Percentiles rank a stretch among this genome's conserved stretches.
phyloP scores from a whole-genome alignment of 2,797 vertebrate genomes.

The Acipenser oxyrinchus region DNA sequence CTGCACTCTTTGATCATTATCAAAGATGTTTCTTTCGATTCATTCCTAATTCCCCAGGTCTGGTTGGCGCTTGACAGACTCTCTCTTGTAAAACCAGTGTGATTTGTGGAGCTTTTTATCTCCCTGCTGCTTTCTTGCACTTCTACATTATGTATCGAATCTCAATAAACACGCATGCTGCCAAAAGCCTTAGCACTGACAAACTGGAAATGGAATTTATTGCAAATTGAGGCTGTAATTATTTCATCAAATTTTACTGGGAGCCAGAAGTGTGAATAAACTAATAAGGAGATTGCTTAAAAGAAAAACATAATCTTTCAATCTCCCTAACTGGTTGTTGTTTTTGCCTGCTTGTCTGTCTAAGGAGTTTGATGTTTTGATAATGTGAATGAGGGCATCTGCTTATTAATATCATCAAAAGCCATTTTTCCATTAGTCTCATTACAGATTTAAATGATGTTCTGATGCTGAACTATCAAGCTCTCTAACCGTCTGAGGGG shows the following conservation, averaged over 20 bases:
- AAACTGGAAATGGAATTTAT: not conserved
- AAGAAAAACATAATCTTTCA: not conserved
- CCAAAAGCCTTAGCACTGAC: not conserved
- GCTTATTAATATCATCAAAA: too few relatives aligned
- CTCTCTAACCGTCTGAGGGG: constrained; percentile 1
- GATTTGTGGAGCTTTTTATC: constrained; percentile 9
- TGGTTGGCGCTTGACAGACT: constrained; percentile 4
- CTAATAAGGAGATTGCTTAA: not conserved
- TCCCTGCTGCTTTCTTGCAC: constrained; percentile 6
- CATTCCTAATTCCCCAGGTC: constrained; percentile 1
- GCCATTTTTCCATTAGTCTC: constrained; percentile 5
- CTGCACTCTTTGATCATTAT: constrained; percentile 22
- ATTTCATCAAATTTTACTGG: not conserved
- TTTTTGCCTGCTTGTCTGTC: constrained; percentile 6
- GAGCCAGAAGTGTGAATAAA: not conserved
- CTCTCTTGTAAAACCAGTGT: not conserved
- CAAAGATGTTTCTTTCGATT: constrained; percentile 17
- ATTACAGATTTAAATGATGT: constrained; percentile 13
- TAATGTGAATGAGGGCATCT: too few relatives aligned
- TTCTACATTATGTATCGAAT: not conserved
- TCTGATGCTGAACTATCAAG: constrained; percentile 14
- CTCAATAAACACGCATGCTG: not conserved
- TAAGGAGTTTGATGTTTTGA: not conserved
- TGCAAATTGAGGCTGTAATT: not conserved
- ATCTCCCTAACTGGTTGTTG: constrained; percentile 10